These are phyloP conservation scores for Diceros bicornis DNA, from an alignment of 2,797 vertebrate species.

Conservation along the genomic window DNA sequence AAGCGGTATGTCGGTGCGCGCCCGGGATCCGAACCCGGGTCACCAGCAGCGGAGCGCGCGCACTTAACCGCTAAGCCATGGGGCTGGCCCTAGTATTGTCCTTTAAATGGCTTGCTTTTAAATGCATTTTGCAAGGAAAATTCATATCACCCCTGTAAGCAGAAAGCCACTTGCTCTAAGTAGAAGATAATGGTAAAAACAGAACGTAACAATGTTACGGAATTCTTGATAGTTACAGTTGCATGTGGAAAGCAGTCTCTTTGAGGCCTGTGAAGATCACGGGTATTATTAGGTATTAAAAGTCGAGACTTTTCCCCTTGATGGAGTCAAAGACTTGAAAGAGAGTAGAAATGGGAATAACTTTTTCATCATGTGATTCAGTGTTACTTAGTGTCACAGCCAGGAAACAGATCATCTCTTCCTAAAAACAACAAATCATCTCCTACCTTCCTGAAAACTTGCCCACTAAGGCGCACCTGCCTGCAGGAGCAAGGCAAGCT, in stretches of 20 bases:
- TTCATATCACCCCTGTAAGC: not conserved
- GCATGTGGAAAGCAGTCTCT: not conserved
- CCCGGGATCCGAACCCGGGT: no score
- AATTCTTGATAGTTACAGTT: not conserved
- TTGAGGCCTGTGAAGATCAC: not conserved
- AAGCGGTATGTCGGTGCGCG: no score
- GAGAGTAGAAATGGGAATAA: constrained; percentile 14
- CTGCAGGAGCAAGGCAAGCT: not conserved
- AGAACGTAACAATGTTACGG: not conserved
- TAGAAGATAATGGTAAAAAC: not conserved
- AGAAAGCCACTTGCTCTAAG: not conserved
- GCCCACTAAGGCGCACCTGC: not conserved
- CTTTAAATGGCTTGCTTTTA: not conserved
- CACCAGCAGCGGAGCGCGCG: no score
- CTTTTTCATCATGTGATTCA: not conserved
- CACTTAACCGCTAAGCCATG: no score
- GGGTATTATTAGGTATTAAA: not conserved
- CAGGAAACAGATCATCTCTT: not conserved
- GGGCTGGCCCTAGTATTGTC: constrained; percentile 24
- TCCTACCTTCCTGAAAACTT: not conserved
- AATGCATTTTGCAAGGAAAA: constrained; percentile 13
- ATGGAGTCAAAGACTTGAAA: not conserved
- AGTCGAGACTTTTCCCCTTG: not conserved
- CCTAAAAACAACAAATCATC: not conserved
- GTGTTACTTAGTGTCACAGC: not conserved